Evolutionary conservation across 2,113 vertebrate genomes (phyloP), one percentile per base, ranked within the genome.

Genomic region (Pseudorhombus dupliciocellatus): DNA sequence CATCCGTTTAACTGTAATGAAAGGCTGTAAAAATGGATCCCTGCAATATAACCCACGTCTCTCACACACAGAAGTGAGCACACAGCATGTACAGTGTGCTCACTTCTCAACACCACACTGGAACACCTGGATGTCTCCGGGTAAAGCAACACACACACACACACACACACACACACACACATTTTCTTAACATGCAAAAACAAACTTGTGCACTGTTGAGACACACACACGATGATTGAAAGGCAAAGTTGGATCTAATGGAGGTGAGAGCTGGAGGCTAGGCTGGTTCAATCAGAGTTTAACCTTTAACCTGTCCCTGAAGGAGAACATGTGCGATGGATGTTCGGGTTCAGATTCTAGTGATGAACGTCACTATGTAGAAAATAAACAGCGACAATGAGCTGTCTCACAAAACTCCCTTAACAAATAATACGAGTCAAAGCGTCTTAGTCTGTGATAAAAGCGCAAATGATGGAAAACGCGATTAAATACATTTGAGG

Each of bases 71-170:
- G 2, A 34, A 7, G 56, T n/a, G n/a, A n/a, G 24, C 53, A 40
- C 70, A 30, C 53, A 65, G 18, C 59, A 65, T 31, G 48, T 44
- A 66, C 67, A 67, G 72, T 66, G 52, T 0, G 7, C 52, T 48
- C 76, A 55, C 12, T 56, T 70, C 54, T 11, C 37, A 22, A 80
- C 66, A 73, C 51, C 70, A 64, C 6, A 48, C 12, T n/a, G 25
- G 26, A 78, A 89, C 85, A 87, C 68, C 87, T 89, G 87, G 78
- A 85, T 69, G 37, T 40, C 52, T 10, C 22, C 40, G 42, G 18
- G 80, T 11, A 55, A 18, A 59, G 20, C 20, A 46, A 53, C 52
- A 52, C 26, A 59, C 24, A 22, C 7, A 25, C n/a, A n/a, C n/a
- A n/a, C n/a, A n/a, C n/a, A n/a, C n/a, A n/a, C 44, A 46, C 44